Evolutionary conservation across 92 coral and sea anemone genomes (phyloP).

Genomic region (Phenganax subtilis): DNA sequence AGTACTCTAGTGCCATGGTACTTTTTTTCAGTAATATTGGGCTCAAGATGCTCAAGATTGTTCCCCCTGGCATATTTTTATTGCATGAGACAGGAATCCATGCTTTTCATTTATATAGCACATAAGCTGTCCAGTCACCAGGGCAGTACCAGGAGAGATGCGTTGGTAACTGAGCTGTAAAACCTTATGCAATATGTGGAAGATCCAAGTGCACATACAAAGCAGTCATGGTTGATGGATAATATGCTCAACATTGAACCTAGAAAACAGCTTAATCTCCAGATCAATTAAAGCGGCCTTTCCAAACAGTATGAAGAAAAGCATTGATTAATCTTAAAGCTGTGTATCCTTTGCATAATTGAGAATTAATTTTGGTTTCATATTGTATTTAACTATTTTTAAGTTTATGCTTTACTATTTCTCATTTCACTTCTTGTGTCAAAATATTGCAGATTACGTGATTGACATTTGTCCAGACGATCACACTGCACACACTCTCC

Average conservation of each 20-base stretch:
- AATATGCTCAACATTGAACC: not conserved
- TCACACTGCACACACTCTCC: too few relatives aligned
- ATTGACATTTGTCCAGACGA: too few relatives aligned
- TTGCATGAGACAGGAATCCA: not conserved
- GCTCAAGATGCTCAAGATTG: not conserved
- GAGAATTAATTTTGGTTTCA: not conserved
- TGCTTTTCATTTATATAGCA: not conserved
- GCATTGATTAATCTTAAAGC: not conserved
- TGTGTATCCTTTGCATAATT: not conserved
- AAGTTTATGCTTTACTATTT: not conserved
- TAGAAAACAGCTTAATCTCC: not conserved
- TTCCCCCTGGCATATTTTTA: not conserved
- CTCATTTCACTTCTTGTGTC: too few relatives aligned
- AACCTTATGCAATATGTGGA: not conserved
- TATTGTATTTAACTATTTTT: not conserved
- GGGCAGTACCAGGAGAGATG: not conserved
- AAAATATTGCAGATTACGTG: too few relatives aligned
- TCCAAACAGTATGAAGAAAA: not conserved
- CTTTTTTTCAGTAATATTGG: too few relatives aligned
- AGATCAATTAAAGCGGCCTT: not conserved
- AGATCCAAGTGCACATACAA: constrained; percentile 9
- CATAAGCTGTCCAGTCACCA: constrained; percentile 1
- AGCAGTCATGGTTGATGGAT: constrained; percentile 6
- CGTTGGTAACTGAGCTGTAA: constrained; percentile 4
- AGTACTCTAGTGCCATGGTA: too few relatives aligned